Evolutionary conservation across 2,797 vertebrate species (phyloP).

Genomic region (Loriculus beryllinus): DNA sequence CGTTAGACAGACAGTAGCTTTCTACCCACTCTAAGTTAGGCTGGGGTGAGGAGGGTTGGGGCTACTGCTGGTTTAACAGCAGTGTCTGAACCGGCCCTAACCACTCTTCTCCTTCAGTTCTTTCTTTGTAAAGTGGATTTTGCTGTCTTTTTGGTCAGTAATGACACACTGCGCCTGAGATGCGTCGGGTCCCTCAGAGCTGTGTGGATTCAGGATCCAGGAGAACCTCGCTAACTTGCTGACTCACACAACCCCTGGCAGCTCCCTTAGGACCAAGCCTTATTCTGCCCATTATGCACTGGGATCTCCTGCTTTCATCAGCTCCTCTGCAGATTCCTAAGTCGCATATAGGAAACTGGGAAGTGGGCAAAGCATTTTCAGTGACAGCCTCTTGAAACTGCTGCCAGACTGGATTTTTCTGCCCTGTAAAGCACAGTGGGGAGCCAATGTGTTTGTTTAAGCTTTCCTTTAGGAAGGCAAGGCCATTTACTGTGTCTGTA

Average conservation of each 20-base stretch:
- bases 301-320: background rate
- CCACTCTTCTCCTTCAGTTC: background rate
- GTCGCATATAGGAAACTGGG: background rate
- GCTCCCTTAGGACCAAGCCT: background rate
- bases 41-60: background rate
- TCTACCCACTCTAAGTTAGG: background rate
- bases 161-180: background rate
- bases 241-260: background rate
- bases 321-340: fast-evolving
- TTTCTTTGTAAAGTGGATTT: background rate
- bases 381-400: background rate
- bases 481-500: background rate
- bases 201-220: background rate
- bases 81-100: constrained; percentile 67
- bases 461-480: background rate
- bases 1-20: background rate
- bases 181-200: background rate
- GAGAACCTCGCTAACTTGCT: constrained; percentile 56
- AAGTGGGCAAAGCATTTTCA: background rate
- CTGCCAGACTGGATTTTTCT: background rate
- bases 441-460: background rate
- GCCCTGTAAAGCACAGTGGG: background rate
- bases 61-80: constrained; percentile 1
- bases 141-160: background rate
- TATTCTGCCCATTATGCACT: background rate